Evolutionary conservation across 2,113 vertebrate species (phyloP).

Genomic region (Eretmochelys imbricata): DNA sequence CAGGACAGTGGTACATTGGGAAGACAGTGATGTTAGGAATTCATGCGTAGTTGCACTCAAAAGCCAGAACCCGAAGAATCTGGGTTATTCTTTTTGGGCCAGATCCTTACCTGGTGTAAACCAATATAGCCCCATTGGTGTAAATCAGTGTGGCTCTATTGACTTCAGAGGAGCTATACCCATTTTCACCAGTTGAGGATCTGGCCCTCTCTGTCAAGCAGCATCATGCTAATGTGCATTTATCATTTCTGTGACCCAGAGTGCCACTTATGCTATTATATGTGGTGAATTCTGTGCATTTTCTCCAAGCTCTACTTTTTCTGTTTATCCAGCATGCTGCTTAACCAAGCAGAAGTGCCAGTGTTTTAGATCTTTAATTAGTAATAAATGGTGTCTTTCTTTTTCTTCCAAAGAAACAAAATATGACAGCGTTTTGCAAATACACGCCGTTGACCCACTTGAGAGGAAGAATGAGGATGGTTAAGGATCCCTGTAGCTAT

Average conservation of each 20-base stretch:
- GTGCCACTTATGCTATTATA: fast-evolving
- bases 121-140: too few relatives aligned
- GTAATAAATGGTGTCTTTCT: neutral
- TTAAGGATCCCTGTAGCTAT: neutral
- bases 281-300: neutral
- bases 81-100: neutral
- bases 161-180: neutral
- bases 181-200: neutral
- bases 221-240: fast-evolving
- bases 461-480: neutral
- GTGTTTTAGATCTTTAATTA: neutral
- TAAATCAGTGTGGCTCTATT: neutral
- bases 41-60: neutral
- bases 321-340: neutral
- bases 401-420: neutral
- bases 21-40: neutral
- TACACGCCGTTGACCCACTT: neutral
- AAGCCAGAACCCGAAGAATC: neutral
- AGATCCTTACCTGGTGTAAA: neutral
- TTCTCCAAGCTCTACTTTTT: neutral
- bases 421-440: neutral
- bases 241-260: too few relatives aligned
- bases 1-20: neutral
- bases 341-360: neutral
- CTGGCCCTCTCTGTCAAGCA: neutral